These are phyloP conservation scores for Caenorhabditis parvicauda DNA, from an alignment of 2,888 invertebrate species.

Conservation along the genomic window DNA sequence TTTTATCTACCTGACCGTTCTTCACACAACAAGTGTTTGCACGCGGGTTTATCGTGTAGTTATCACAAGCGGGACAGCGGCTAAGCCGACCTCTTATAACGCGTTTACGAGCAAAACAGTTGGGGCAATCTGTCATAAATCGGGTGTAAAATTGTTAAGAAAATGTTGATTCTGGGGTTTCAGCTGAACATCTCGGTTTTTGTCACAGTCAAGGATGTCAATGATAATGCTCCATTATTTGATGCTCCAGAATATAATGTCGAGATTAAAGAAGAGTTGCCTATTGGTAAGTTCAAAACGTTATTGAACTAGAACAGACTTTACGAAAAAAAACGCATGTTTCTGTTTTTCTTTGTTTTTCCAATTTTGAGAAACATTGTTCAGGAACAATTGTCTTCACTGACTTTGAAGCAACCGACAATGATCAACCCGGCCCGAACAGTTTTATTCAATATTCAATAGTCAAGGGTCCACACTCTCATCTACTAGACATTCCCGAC, in stretches of 20 bases:
- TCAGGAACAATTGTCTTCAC: conserved; percentile 54
- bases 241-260: conserved; percentile 48
- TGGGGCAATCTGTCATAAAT: neutral
- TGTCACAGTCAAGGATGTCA: conserved; percentile 59
- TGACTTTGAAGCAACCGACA: conserved; percentile 55
- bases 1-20: no score
- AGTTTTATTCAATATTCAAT: conserved; percentile 56
- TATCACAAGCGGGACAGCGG: no score
- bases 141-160: conserved; percentile 3
- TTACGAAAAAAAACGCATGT: neutral
- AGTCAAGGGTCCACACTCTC: conserved; percentile 29
- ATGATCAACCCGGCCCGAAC: conserved; percentile 59
- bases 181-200: conserved; percentile 59
- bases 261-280: conserved; percentile 56
- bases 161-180: no score
- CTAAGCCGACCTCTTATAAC: neutral
- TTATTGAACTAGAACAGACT: neutral
- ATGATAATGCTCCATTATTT: conserved; percentile 60
- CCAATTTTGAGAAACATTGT: neutral
- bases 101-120: neutral
- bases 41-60: neutral
- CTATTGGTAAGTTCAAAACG: conserved; percentile 32
- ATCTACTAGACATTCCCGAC: conserved; percentile 51
- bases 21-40: no score
- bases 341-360: neutral